Conservation (phyloP, 1,140 invertebrate species). For the Calliopsis andreniformis region DNA sequence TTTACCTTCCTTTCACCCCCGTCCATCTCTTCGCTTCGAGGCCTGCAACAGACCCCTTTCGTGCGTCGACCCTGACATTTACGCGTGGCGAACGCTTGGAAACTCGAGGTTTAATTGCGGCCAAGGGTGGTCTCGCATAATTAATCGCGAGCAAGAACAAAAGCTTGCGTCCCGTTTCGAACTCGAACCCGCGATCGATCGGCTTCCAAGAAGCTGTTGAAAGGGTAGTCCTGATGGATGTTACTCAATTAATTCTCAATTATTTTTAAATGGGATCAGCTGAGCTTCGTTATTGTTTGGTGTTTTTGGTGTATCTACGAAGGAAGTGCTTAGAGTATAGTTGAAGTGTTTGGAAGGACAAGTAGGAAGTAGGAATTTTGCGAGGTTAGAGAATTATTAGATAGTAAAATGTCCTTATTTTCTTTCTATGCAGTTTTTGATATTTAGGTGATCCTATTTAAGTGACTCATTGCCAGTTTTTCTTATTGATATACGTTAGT, state of each 20-base stretch:
- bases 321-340: too few relatives aligned
- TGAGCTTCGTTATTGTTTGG: too few relatives aligned
- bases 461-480: too few relatives aligned
- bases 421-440: too few relatives aligned
- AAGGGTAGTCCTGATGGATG: not conserved
- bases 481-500: not conserved
- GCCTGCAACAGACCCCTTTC: not conserved
- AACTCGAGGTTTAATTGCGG: constrained; percentile 65
- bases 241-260: not conserved
- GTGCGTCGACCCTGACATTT: constrained; percentile 67
- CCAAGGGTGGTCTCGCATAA: constrained; percentile 58
- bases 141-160: constrained; percentile 62
- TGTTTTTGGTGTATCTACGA: too few relatives aligned
- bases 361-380: too few relatives aligned
- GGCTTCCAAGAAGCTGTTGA: not conserved
- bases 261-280: too few relatives aligned
- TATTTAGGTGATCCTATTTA: too few relatives aligned
- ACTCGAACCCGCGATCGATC: constrained; percentile 41
- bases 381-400: too few relatives aligned
- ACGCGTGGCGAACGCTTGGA: constrained; percentile 37
- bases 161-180: constrained; percentile 35
- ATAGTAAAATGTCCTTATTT: too few relatives aligned
- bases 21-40: not conserved
- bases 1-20: constrained; percentile 37
- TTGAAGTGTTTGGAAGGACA: too few relatives aligned